Conservation (phyloP, 2,888 invertebrate species). For the Teleiodes luculella region DNA sequence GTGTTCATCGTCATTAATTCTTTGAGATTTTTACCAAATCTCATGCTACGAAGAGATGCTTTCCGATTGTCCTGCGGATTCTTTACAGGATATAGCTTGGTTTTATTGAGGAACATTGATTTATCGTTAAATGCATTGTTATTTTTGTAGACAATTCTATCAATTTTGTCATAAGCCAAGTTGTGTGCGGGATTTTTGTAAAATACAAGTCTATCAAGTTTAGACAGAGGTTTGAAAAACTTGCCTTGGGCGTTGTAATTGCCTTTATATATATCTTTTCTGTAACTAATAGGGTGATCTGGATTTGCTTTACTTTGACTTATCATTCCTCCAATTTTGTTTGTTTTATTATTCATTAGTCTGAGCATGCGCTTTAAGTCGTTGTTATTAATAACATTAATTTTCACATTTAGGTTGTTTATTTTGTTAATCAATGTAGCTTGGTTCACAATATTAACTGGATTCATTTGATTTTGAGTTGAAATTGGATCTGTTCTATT, state of each 20-base stretch:
- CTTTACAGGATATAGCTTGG: background rate
- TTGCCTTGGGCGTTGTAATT: background rate
- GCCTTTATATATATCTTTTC: background rate
- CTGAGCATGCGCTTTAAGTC: background rate
- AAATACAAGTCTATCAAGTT: background rate
- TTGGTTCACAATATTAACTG: background rate
- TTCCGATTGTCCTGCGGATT: background rate
- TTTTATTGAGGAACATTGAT: background rate
- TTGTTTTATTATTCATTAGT: background rate
- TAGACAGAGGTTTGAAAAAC: background rate
- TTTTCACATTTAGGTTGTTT: background rate
- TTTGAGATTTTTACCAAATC: constrained; percentile 31
- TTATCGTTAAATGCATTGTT: background rate
- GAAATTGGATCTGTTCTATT: background rate
- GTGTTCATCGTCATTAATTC: constrained; percentile 38
- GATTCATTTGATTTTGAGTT: background rate
- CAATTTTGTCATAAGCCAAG: background rate
- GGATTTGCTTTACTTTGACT: background rate
- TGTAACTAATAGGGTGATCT: background rate
- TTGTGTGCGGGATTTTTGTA: background rate
- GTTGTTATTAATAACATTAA: background rate
- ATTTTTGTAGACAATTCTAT: background rate
- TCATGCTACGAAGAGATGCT: constrained; percentile 29
- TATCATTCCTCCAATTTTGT: no score
- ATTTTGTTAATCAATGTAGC: background rate